Evolutionary conservation across 1,140 invertebrate genomes (phyloP).

Genomic region (Capitella teleta): DNA sequence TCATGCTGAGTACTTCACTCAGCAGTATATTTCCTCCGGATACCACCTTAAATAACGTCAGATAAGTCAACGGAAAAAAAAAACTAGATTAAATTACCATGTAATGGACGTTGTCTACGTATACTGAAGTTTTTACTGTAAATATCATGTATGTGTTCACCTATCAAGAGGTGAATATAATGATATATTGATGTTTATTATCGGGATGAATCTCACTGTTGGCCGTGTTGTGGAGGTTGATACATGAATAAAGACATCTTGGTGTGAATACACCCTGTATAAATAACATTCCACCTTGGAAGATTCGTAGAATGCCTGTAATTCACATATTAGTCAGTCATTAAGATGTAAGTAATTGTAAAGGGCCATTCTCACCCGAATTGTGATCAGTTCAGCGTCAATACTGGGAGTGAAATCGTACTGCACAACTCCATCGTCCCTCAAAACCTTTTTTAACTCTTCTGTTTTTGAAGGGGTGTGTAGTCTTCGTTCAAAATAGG

Average conservation of each 20-base stretch:
- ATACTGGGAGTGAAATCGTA: conserved; percentile 9
- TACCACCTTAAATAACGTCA: conserved; percentile 23
- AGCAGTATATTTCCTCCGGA: conserved; percentile 37
- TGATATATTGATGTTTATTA: too few relatives aligned
- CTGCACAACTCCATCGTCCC: conserved; percentile 10
- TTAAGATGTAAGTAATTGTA: too few relatives aligned
- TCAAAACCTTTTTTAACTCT: conserved; percentile 4
- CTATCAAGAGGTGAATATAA: conserved; percentile 38
- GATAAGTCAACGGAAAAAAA: not conserved
- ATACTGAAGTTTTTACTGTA: conserved; percentile 51
- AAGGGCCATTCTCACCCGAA: conserved; percentile 10
- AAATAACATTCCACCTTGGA: too few relatives aligned
- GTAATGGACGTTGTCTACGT: not conserved
- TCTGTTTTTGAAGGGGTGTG: not conserved
- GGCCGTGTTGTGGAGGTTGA: too few relatives aligned
- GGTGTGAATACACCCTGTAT: not conserved
- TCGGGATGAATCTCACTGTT: too few relatives aligned
- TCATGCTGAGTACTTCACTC: conserved; percentile 37
- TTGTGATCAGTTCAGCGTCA: conserved; percentile 10
- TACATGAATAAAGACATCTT: not conserved
- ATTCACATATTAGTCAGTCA: too few relatives aligned
- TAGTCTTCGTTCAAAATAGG: not conserved
- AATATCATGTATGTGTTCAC: conserved; percentile 90
- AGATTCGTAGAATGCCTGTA: too few relatives aligned
- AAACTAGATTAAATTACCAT: not conserved